A percentile compares a stretch with the other conserved stretches of the same genome.
These are phyloP conservation scores for Psettodes erumei DNA, from an alignment of 2,113 vertebrate genomes.

Conservation along the genomic window DNA sequence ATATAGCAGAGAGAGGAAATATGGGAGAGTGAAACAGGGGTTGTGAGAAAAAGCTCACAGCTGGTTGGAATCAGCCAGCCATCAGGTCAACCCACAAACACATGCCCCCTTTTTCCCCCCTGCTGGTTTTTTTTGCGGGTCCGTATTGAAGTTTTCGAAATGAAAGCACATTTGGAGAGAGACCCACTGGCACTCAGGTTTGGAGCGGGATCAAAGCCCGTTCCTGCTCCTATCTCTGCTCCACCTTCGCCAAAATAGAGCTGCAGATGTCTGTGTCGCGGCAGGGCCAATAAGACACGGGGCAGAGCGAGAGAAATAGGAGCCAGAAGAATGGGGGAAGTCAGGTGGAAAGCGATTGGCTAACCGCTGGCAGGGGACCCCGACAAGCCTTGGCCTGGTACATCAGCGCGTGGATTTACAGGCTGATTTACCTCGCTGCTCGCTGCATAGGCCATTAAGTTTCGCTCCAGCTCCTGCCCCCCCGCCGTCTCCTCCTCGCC, in stretches of 20 bases:
- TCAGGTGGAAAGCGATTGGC: constrained; percentile 64
- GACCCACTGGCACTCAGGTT: not conserved
- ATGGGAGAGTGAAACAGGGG: not conserved
- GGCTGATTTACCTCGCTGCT: constrained; percentile 63
- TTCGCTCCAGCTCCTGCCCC: constrained; percentile 40
- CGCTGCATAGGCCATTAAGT: constrained; percentile 60
- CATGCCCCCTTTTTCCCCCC: not conserved
- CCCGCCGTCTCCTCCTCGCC: constrained; percentile 17
- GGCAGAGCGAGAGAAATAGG: constrained; percentile 41
- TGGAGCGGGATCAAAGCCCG: not conserved
- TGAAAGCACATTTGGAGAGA: not conserved
- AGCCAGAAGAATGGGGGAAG: constrained; percentile 42
- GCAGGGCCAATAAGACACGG: constrained; percentile 39
- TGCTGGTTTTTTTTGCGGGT: not conserved
- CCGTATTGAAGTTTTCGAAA: not conserved
- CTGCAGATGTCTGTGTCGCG: constrained; percentile 24
- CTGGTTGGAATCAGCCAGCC: not conserved
- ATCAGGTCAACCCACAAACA: not conserved
- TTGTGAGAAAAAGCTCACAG: not conserved
- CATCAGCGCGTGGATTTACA: constrained; percentile 63
- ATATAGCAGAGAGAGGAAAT: constrained; percentile 9
- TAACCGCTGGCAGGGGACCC: constrained; percentile 47
- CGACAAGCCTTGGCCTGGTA: constrained; percentile 42
- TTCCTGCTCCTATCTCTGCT: not conserved
- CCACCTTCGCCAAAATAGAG: constrained; percentile 22